These are phyloP conservation scores for Drosophila truncata DNA, from an alignment of 1,140 invertebrate species.

Conservation along the genomic window DNA sequence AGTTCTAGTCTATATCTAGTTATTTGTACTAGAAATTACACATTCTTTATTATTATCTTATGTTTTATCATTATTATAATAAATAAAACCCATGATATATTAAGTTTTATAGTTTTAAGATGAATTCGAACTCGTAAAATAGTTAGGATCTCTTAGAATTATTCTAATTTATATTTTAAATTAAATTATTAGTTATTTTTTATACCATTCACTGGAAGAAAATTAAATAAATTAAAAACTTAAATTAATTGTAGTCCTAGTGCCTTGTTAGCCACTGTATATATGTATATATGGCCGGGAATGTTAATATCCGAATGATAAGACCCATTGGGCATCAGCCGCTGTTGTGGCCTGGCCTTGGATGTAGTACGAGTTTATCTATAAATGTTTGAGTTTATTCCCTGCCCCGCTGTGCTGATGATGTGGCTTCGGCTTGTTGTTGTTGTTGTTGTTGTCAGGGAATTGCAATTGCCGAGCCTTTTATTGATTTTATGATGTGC, in stretches of 20 bases:
- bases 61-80: too few species aligned
- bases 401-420: constrained; percentile 12
- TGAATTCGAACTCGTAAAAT: too few species aligned
- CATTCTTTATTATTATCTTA: too few species aligned
- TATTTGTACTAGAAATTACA: too few species aligned
- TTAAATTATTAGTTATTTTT: too few species aligned
- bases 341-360: constrained; percentile 39
- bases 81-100: too few species aligned
- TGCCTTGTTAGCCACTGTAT: background rate
- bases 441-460: constrained; percentile 48
- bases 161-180: too few species aligned
- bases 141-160: too few species aligned
- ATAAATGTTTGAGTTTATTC: background rate
- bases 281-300: background rate
- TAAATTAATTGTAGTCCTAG: background rate
- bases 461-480: constrained; percentile 72
- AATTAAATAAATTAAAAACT: background rate
- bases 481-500: constrained; percentile 72
- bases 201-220: background rate
- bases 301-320: constrained; percentile 40
- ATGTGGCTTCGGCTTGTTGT: constrained; percentile 49
- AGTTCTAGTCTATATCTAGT: too few species aligned
- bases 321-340: constrained; percentile 38
- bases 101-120: too few species aligned
- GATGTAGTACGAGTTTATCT: constrained; percentile 13